Evolutionary conservation across 2,113 vertebrate species (phyloP).

Genomic region (Myrmophylax atrothorax): DNA sequence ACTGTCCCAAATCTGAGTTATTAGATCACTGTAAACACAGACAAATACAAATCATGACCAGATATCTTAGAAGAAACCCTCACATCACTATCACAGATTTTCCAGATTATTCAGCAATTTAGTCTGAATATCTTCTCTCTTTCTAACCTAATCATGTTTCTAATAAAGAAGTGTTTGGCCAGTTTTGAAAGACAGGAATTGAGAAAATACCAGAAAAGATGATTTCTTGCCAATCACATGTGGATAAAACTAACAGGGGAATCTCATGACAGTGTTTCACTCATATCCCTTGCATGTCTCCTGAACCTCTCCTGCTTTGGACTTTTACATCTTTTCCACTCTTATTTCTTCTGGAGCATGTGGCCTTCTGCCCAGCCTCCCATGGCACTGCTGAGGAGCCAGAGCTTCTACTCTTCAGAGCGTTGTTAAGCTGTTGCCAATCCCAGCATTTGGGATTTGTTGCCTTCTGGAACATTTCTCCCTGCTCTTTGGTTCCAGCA

Average conservation of each 20-base stretch:
- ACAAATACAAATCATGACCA: neutral
- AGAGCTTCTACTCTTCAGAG: neutral
- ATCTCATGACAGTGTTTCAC: neutral
- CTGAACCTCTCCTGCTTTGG: neutral
- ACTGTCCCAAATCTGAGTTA: neutral
- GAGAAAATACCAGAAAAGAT: neutral
- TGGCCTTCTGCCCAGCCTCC: neutral
- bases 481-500: neutral
- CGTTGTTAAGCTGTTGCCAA: too few relatives aligned
- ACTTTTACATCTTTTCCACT: neutral
- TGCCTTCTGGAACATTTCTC: neutral
- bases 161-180: neutral
- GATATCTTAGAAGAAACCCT: neutral
- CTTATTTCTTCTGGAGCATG: fast-evolving
- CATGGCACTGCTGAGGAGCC: neutral
- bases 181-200: neutral
- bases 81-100: neutral
- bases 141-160: neutral
- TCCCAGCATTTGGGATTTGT: neutral
- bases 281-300: neutral
- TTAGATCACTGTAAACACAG: neutral
- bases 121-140: neutral
- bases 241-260: neutral
- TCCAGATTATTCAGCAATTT: neutral
- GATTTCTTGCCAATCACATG: neutral